Percentiles rank a stretch among this genome's conserved stretches.
Conservation (phyloP, 1,140 invertebrate species). For the Leucophenga varia region DNA sequence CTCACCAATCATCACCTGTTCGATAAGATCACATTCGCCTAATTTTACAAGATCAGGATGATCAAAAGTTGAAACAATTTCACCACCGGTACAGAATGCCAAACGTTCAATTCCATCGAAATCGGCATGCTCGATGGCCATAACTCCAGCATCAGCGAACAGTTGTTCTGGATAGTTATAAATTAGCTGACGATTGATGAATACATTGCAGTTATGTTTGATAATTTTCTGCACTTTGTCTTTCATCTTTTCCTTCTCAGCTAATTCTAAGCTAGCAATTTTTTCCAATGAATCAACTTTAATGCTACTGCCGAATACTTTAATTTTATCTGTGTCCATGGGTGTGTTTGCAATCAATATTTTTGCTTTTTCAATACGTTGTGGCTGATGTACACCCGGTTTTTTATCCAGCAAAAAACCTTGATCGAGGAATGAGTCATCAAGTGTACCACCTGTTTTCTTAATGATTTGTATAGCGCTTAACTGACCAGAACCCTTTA, state of each 20-base stretch:
- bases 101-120: slow-evolving; percentile 98
- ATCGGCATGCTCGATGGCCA: slow-evolving; percentile 99
- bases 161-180: slow-evolving; percentile 99
- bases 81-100: slow-evolving; percentile 95
- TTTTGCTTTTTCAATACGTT: slow-evolving; percentile 86
- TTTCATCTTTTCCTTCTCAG: slow-evolving; percentile 99
- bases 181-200: slow-evolving; percentile 98
- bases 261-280: slow-evolving; percentile 95
- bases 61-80: slow-evolving; percentile 99
- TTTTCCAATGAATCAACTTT: slow-evolving; percentile 97
- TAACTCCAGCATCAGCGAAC: slow-evolving; percentile 96
- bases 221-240: slow-evolving; percentile 98
- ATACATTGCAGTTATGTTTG: slow-evolving; percentile 95
- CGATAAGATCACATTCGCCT: slow-evolving; percentile 92
- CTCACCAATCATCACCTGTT: slow-evolving; percentile 98
- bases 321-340: slow-evolving; percentile 99
- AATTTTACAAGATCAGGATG: slow-evolving; percentile 88
- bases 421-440: slow-evolving; percentile 97
- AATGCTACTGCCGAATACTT: slow-evolving; percentile 98
- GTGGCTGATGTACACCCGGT: slow-evolving; percentile 85
- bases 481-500: slow-evolving; percentile 94
- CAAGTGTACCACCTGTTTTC: slow-evolving; percentile 87
- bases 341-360: slow-evolving; percentile 99
- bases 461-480: slow-evolving; percentile 98
- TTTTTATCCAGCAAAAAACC: slow-evolving; percentile 98